A percentile compares a stretch with the other conserved stretches of the same genome.
These are phyloP conservation scores for Amphipyra tragopoginis DNA, from an alignment of 2,888 invertebrate species.

Conservation along the genomic window DNA sequence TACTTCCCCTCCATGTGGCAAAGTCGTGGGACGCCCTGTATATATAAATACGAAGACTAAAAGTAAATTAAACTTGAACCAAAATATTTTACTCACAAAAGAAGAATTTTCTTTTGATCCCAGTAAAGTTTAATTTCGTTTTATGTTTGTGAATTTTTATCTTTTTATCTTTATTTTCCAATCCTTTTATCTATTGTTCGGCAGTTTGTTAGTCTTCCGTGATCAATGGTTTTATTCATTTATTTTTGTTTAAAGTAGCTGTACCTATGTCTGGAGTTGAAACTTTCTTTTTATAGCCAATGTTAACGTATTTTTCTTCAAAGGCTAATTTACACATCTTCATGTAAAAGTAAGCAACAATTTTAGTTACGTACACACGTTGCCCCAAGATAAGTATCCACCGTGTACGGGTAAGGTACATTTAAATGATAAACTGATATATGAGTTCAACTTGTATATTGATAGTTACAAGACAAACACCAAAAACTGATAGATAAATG, in stretches of 20 bases:
- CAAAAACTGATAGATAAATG: no score
- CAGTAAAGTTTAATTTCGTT: slow-evolving; percentile 56
- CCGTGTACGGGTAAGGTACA: no score
- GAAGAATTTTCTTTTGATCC: slow-evolving; percentile 49
- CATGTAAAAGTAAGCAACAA: no score
- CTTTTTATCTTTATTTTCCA: slow-evolving; percentile 27
- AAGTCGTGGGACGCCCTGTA: no score
- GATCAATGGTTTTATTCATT: slow-evolving; percentile 8
- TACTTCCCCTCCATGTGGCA: no score
- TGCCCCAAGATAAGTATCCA: no score
- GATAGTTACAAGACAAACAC: no score
- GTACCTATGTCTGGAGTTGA: neutral
- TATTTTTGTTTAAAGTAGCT: slow-evolving; percentile 4
- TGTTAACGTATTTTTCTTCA: no score
- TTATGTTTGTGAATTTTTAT: slow-evolving; percentile 30
- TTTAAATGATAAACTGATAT: no score
- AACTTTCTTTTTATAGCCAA: neutral
- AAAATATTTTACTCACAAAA: slow-evolving; percentile 62
- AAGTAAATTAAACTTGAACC: slow-evolving; percentile 69
- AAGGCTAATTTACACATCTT: no score
- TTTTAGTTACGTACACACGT: no score
- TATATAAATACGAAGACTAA: slow-evolving; percentile 60
- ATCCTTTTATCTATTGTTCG: slow-evolving; percentile 37
- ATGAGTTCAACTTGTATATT: no score
- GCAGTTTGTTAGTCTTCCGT: slow-evolving; percentile 20